Percentiles rank a stretch among this genome's conserved stretches.
These are phyloP conservation scores for Iphiclides podalirius DNA, from an alignment of 2,888 invertebrate genomes.

Conservation along the genomic window DNA sequence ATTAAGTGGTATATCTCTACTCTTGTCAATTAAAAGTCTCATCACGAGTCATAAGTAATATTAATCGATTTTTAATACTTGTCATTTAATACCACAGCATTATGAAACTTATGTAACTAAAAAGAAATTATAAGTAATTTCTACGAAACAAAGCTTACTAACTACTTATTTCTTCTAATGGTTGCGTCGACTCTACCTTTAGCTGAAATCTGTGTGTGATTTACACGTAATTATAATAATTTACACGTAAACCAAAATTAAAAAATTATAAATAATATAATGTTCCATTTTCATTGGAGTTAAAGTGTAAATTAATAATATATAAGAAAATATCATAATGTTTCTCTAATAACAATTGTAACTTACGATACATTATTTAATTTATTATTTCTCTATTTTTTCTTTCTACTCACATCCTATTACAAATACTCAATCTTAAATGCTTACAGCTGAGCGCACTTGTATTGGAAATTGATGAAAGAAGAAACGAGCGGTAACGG, in stretches of 20 bases:
- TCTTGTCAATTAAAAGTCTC: not conserved
- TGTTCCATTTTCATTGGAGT: not conserved
- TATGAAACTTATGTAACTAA: no score
- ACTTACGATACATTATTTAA: not conserved
- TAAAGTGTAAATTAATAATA: not conserved
- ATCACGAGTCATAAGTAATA: no score
- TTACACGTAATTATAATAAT: no score
- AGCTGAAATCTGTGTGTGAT: no score
- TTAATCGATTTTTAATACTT: no score
- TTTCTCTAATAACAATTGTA: not conserved
- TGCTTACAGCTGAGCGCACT: slow-evolving; percentile 18
- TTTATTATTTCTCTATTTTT: slow-evolving; percentile 6
- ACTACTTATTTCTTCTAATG: no score
- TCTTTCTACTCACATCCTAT: not conserved
- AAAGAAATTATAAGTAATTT: no score
- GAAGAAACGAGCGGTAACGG: slow-evolving; percentile 20
- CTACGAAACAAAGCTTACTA: no score
- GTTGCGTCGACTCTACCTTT: no score
- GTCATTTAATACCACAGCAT: no score
- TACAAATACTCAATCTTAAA: slow-evolving; percentile 21
- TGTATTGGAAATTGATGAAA: slow-evolving; percentile 24
- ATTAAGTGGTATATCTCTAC: not conserved
- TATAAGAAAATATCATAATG: not conserved
- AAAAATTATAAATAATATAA: not conserved
- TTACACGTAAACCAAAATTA: not conserved